phyloP scores from a whole-genome alignment of 2,113 vertebrate species.

The Onychostoma macrolepis region DNA sequence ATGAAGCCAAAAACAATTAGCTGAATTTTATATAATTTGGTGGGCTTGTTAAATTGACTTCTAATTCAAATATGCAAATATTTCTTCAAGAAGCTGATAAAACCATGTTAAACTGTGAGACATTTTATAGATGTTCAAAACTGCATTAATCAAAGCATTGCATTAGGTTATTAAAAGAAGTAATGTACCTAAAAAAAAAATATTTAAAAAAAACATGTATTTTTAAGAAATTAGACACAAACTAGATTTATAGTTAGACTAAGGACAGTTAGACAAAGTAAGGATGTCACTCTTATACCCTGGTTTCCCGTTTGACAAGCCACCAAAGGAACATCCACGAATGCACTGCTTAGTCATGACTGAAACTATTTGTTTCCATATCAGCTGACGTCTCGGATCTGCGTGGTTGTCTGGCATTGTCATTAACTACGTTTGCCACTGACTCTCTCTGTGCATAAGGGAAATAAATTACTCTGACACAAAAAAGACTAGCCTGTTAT shows the following conservation, averaged over 20 bases:
- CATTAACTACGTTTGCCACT: background rate
- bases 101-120: too few species aligned
- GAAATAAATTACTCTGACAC: background rate
- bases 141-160: too few species aligned
- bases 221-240: background rate
- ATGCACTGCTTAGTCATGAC: background rate
- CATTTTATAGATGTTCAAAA: too few species aligned
- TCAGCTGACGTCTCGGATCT: background rate
- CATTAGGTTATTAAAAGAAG: too few species aligned
- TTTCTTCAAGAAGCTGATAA: too few species aligned
- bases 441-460: background rate
- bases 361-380: background rate
- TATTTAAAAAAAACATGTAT: background rate
- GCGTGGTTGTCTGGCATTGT: background rate
- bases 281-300: background rate
- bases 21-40: too few species aligned
- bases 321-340: slow-evolving; percentile 9
- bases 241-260: background rate
- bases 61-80: background rate
- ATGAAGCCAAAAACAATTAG: too few species aligned
- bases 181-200: too few species aligned
- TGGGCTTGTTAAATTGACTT: background rate
- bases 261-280: background rate
- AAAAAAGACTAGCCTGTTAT: background rate
- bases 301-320: background rate